These are phyloP conservation scores for Heterochromis multidens DNA, from an alignment of 2,113 vertebrate genomes.

Conservation along the genomic window DNA sequence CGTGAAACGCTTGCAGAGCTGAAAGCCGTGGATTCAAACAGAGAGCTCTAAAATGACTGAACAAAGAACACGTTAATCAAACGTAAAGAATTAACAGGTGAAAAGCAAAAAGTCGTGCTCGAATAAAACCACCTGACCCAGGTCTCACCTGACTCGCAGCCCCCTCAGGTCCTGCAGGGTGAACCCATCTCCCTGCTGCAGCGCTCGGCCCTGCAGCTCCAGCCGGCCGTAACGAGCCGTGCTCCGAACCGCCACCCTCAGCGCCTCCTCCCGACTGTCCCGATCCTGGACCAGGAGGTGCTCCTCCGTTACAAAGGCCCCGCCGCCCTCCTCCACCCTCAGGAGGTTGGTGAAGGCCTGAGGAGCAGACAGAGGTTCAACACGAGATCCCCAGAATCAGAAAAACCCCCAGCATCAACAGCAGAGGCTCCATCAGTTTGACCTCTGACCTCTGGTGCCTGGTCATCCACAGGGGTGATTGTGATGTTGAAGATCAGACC, in stretches of 20 bases:
- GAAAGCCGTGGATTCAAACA: no score
- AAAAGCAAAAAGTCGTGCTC: not conserved
- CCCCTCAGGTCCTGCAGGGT: constrained; percentile 59
- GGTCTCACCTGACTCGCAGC: constrained; percentile 54
- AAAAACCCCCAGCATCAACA: not conserved
- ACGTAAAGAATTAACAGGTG: no score
- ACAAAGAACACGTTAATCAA: no score
- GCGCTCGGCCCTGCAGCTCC: constrained; percentile 57
- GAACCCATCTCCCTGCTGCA: constrained; percentile 62
- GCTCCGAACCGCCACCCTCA: constrained; percentile 63
- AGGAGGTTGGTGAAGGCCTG: constrained; percentile 78
- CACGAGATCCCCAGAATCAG: not conserved
- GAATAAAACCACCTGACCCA: not conserved
- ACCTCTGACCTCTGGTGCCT: constrained; percentile 68
- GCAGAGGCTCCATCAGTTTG: accelerated
- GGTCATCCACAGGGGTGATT: constrained; percentile 75
- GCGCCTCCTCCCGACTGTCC: constrained; percentile 66
- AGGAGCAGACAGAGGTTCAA: not conserved
- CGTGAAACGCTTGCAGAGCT: no score
- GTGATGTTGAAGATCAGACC: constrained; percentile 77
- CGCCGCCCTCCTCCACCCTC: constrained; percentile 69
- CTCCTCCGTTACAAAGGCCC: constrained; percentile 66
- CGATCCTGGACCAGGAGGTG: constrained; percentile 73
- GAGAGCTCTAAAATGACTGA: no score
- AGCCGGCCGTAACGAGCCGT: constrained; percentile 38